Percentiles rank a stretch among this genome's conserved stretches.
phyloP scores from a whole-genome alignment of 92 coral and sea anemone species.

The Muricea muricata region DNA sequence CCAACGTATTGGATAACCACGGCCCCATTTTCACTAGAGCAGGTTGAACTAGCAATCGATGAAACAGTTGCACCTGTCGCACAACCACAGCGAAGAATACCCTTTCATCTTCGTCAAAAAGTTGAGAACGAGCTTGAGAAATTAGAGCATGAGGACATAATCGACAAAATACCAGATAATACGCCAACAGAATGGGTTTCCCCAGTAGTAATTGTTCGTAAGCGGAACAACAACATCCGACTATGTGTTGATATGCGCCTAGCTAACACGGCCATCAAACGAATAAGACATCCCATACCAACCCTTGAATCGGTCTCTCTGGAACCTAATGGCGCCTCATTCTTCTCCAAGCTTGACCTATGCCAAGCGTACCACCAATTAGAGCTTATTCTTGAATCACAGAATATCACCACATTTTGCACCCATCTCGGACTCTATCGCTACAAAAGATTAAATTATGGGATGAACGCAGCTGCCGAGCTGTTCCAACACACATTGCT shows the following conservation, averaged over 20 bases:
- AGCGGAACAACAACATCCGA: not conserved
- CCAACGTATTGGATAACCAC: conserved; percentile 48
- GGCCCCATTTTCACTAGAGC: conserved; percentile 58
- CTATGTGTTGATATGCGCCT: not conserved
- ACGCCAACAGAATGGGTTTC: conserved; percentile 60
- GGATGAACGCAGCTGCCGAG: not conserved
- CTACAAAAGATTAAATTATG: not conserved
- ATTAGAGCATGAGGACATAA: conserved; percentile 51
- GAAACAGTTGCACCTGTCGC: conserved; percentile 47
- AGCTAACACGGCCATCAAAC: too few relatives aligned
- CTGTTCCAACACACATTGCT: too few relatives aligned
- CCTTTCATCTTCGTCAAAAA: conserved; percentile 53
- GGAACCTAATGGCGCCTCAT: not conserved
- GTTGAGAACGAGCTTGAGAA: conserved; percentile 31
- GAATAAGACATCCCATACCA: not conserved
- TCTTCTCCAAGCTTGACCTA: not conserved
- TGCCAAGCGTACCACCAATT: not conserved
- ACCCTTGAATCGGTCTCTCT: not conserved
- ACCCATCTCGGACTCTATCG: not conserved
- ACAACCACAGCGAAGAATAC: conserved; percentile 58
- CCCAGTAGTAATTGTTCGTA: not conserved
- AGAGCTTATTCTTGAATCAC: not conserved
- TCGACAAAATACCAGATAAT: conserved; percentile 45
- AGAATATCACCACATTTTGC: too few relatives aligned
- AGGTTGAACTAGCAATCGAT: conserved; percentile 48